Percentiles rank a stretch among this genome's conserved stretches.
phyloP scores from a whole-genome alignment of 2,113 vertebrate species.

The Channa maculata region DNA sequence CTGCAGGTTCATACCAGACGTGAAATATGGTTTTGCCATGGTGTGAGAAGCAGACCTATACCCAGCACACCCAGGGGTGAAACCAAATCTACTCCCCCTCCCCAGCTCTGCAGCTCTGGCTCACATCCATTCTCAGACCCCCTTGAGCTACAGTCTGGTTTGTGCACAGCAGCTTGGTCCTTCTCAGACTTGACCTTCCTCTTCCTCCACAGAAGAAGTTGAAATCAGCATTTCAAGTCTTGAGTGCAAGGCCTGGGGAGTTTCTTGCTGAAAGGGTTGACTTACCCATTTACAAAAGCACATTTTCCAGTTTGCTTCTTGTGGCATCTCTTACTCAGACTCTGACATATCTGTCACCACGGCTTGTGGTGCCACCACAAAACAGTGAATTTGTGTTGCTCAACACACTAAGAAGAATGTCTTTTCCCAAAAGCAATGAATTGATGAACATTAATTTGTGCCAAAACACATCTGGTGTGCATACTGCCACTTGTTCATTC shows the following conservation, averaged over 20 bases:
- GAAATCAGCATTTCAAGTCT: conserved; percentile 21
- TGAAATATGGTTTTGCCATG: conserved; percentile 71
- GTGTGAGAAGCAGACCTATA: conserved; percentile 71
- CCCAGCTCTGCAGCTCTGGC: conserved; percentile 60
- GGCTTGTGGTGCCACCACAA: not conserved
- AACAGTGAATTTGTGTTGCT: not conserved
- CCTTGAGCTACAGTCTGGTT: conserved; percentile 56
- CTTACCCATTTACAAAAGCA: conserved; percentile 41
- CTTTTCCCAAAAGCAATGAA: not conserved
- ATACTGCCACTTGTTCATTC: conserved; percentile 15
- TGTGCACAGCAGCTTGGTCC: conserved; percentile 55
- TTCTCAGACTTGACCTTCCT: conserved; percentile 62
- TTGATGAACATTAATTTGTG: not conserved
- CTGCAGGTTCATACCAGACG: conserved; percentile 64
- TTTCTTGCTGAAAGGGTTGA: conserved; percentile 28
- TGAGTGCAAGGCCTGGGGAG: not conserved
- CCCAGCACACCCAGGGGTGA: conserved; percentile 65
- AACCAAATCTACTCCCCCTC: conserved; percentile 69
- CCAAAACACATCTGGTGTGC: conserved; percentile 4
- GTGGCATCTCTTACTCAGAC: conserved; percentile 4
- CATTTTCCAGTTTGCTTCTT: conserved; percentile 16
- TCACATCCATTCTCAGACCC: conserved; percentile 62
- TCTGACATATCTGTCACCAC: conserved; percentile 4
- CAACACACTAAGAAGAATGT: not conserved
- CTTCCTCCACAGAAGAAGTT: conserved; percentile 17